phyloP scores from a whole-genome alignment of 2,888 invertebrate species.

The Cheilosia impressa region DNA sequence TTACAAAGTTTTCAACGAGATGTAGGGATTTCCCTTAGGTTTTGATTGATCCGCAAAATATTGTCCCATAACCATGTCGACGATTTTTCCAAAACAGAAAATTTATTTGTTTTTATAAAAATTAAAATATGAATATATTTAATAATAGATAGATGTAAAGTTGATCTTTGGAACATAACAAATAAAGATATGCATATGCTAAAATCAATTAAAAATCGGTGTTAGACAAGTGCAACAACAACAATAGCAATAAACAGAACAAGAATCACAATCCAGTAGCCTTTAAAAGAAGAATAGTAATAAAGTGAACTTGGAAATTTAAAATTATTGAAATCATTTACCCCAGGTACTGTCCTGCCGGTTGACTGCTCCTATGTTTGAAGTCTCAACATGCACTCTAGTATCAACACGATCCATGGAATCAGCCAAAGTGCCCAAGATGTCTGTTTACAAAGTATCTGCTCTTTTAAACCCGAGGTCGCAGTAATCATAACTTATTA shows the following conservation, averaged over 20 bases:
- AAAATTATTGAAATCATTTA: constrained; percentile 77
- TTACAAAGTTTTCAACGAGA: too few species aligned
- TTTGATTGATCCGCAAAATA: too few species aligned
- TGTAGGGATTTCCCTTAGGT: too few species aligned
- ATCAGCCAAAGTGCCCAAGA: constrained; percentile 90
- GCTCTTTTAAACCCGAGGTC: not conserved
- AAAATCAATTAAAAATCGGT: constrained; percentile 11
- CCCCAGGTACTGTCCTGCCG: constrained; percentile 89
- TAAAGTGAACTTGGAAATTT: not conserved
- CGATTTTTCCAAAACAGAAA: constrained; percentile 50
- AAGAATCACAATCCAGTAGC: constrained; percentile 90
- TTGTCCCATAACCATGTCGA: not conserved
- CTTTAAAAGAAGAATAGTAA: constrained; percentile 80
- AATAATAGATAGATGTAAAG: constrained; percentile 29
- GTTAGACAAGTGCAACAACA: constrained; percentile 84
- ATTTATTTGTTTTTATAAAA: constrained; percentile 59
- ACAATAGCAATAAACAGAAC: constrained; percentile 88
- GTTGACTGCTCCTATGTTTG: constrained; percentile 87
- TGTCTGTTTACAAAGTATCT: constrained; percentile 84
- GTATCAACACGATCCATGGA: constrained; percentile 89
- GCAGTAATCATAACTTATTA: not conserved
- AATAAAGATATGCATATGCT: constrained; percentile 43
- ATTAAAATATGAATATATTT: constrained; percentile 45
- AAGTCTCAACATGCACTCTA: constrained; percentile 88
- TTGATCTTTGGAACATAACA: constrained; percentile 73